Base-by-base conservation (phyloP, 2,113 vertebrate species). In the Tonatia bakeri region DNA sequence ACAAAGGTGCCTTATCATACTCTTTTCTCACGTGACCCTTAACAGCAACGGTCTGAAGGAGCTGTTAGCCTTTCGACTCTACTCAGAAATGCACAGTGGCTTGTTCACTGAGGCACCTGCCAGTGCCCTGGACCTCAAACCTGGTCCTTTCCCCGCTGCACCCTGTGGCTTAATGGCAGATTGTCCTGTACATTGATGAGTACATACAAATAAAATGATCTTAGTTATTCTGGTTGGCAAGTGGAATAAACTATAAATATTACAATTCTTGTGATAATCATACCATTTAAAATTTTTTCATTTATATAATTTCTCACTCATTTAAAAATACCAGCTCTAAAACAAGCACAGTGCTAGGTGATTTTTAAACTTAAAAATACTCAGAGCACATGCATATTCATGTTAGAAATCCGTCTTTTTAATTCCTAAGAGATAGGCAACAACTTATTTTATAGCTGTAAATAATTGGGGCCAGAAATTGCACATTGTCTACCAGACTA, bases 341-440 rank as follows among this genome's bases (percentile, higher is more conserved):
- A 72, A 38, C 36, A 87, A 40, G 14, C 33, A 38, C 28, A 31
- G 4, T 64, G 20, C 26, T 85, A 45, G 43, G 50, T 93, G 45
- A 86, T 75, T 95, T 93, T 87, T 84, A 38, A 95, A 76, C 26
- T 31, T 81, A 93, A 81, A 82, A 93, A 87, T 47, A n/a, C 72
- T 22, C 52, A 65, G 47, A 94, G 12, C 0, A 59, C 20, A 81
- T 94, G n/a, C 31, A 61, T 88, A 87, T 72, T 96, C 24, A 81
- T 70, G n/a, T 70, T 61, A 69, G 82, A 93, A 87, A 59, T 20
- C 6, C 15, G 43, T 67, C 43, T 88, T 84, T 87, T 31, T n/a
- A 83, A 59, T 26, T 83, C 56, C 69, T 79, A 22, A 92, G 56
- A 90, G 38, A 17, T 70, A 93, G 94, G 50, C 50, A 96, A 26